These are phyloP conservation scores for Albula goreensis DNA, from an alignment of 2,113 vertebrate species.

Conservation along the genomic window DNA sequence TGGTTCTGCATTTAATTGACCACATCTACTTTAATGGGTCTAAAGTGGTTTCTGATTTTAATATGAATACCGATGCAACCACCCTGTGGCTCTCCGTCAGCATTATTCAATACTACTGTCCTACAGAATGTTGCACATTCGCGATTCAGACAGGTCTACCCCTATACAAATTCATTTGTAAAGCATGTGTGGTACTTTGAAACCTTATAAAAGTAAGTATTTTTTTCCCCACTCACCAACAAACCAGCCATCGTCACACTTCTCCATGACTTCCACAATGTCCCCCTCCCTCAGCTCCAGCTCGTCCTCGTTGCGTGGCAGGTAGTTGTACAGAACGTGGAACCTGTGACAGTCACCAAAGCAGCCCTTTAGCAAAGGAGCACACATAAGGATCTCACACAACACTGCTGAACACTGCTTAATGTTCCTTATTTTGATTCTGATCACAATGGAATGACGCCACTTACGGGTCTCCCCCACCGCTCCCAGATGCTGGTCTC, in stretches of 20 bases:
- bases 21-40: too few species aligned
- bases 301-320: conserved; percentile 94
- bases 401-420: background rate
- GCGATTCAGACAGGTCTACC: too few species aligned
- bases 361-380: background rate
- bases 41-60: too few species aligned
- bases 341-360: conserved; percentile 72
- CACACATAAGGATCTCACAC: background rate
- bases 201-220: background rate
- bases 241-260: conserved; percentile 98
- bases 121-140: too few species aligned
- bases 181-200: background rate
- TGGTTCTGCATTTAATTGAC: too few species aligned
- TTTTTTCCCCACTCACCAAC: conserved; percentile 76
- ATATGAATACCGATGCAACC: too few species aligned
- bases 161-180: too few species aligned
- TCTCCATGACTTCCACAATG: conserved; percentile 94
- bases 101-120: too few species aligned
- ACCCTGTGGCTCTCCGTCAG: too few species aligned
- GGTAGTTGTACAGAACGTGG: conserved; percentile 96
- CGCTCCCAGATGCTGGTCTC: conserved; percentile 83
- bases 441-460: background rate
- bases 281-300: conserved; percentile 95
- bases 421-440: background rate
- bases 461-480: conserved; percentile 97